Conservation (phyloP, 2,888 invertebrate species). For the Sycophila texana region DNA sequence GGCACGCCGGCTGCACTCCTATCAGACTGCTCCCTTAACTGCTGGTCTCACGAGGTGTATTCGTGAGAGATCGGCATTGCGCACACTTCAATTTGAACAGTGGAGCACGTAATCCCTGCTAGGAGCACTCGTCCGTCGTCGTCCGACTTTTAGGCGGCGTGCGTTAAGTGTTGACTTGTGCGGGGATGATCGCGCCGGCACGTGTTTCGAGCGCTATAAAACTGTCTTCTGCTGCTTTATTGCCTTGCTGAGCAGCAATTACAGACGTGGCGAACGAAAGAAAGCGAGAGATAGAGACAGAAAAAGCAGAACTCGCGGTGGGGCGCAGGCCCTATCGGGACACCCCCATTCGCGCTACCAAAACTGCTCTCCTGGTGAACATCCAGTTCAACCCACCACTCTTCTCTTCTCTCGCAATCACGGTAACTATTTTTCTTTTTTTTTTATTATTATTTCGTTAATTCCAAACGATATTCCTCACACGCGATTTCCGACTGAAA, state of each 20-base stretch:
- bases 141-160: neutral
- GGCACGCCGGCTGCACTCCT: constrained; percentile 2
- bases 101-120: no score
- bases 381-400: neutral
- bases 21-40: neutral
- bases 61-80: constrained; percentile 40
- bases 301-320: neutral
- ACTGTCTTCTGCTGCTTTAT: constrained; percentile 77
- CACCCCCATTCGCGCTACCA: constrained; percentile 26
- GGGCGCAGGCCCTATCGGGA: constrained; percentile 36
- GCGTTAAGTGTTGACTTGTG: constrained; percentile 60
- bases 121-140: neutral
- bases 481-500: neutral
- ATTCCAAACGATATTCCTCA: neutral
- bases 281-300: neutral
- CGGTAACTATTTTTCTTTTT: neutral
- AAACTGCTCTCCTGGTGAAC: constrained; percentile 35
- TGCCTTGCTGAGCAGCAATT: constrained; percentile 65
- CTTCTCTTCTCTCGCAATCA: neutral
- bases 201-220: constrained; percentile 77
- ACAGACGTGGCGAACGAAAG: neutral
- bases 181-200: constrained; percentile 69
- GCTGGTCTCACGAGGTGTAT: constrained; percentile 35
- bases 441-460: no score
- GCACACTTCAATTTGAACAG: constrained; percentile 18